Base-by-base conservation (phyloP, 2,113 vertebrate species). In the Odocoileus hemionus region DNA sequence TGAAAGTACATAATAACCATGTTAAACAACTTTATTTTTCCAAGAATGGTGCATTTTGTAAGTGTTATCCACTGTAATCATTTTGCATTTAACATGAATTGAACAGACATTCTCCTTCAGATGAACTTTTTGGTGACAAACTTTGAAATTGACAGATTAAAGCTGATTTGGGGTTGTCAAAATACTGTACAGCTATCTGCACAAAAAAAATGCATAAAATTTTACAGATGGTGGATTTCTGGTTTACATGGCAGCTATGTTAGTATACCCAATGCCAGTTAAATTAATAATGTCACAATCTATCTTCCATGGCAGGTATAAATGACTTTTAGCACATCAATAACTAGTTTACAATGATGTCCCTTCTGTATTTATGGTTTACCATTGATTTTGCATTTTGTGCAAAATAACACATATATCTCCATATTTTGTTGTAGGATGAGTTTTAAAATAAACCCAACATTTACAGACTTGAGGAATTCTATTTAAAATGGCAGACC, bases 51-150 rank as follows among this genome's bases (percentile, higher is more conserved):
- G 94, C 96, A 97, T 98, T 98, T 97, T 97, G 86, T 97, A 98
- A 98, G 95, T 97, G 78, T 98, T 98, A 97, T 96, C 97, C 98
- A 98, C 86, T 97, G 78, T 97, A 98, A 98, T 98, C 95, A 97
- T 97, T 97, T 98, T 97, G 87, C 91, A 95, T 97, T 98, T 98
- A 98, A 97, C 61, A 94, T 98, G 98, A 98, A 86, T 97, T 95
- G 97, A 98, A 97, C 64, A 98, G 96, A 96, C 86, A 97, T 94
- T 97, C 97, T 98, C 96, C 96, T 98, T 98, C 97, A 98, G 89
- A 96, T 98, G 98, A 99, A 98, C 98, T 99, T 98, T 98, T 94
- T 98, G 96, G 98, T 98, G 97, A 98, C 96, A 99, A 95, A 97
- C 98, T 99, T 98, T 98, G 96, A 98, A 98, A 98, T 12, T 98